These are phyloP conservation scores for Scortum barcoo DNA, from an alignment of 2,113 vertebrate species.

Conservation along the genomic window DNA sequence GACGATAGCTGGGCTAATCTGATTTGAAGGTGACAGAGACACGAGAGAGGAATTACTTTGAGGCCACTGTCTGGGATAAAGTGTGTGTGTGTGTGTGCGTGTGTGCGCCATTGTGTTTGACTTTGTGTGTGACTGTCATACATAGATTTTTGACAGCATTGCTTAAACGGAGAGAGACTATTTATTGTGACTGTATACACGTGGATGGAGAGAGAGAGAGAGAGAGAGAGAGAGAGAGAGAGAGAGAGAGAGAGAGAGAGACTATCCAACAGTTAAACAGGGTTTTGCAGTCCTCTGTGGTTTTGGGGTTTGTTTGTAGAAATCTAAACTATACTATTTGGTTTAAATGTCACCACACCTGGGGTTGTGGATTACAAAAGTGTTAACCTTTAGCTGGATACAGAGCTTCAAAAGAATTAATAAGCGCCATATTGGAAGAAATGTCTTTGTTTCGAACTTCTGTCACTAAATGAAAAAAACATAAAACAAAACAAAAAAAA, in stretches of 20 bases:
- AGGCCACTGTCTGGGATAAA: conserved; percentile 42
- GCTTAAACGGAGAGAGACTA: neutral
- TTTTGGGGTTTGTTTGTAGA: neutral
- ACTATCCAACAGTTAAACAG: neutral
- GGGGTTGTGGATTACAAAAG: neutral
- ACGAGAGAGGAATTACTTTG: conserved; percentile 68
- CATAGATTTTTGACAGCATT: neutral
- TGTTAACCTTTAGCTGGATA: neutral
- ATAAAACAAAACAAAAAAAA: too few species aligned
- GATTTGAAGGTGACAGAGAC: conserved; percentile 78
- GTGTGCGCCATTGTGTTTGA: conserved; percentile 13
- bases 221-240: neutral
- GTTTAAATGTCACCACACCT: conserved; percentile 1
- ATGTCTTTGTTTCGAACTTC: conserved; percentile 1
- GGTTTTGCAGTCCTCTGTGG: conserved; percentile 6
- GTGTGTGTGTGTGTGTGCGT: neutral
- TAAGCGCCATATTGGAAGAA: neutral
- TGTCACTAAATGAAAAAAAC: neutral
- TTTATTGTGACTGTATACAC: neutral
- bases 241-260: neutral
- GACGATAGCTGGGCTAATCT: conserved; percentile 73
- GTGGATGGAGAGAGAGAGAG: neutral
- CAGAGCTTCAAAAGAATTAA: neutral
- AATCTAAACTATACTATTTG: neutral
- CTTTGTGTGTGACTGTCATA: conserved; percentile 10